Evolutionary conservation across 2,888 invertebrate species (phyloP).

Genomic region (Nemapogon koenigi): DNA sequence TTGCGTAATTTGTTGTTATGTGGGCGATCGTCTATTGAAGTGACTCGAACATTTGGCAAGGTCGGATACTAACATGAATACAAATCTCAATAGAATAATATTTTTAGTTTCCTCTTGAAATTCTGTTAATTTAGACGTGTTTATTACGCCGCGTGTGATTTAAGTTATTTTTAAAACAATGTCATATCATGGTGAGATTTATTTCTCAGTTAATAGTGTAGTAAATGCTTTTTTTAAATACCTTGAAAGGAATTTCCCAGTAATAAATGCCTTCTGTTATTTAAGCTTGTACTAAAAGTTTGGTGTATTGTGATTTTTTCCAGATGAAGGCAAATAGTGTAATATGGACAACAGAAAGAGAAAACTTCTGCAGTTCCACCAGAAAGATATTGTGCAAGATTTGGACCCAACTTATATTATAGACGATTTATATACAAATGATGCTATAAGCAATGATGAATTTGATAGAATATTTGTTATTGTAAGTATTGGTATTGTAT

Average conservation of each 20-base stretch:
- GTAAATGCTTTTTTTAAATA: too few species aligned
- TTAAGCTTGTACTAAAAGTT: too few species aligned
- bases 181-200: neutral
- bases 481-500: slow-evolving; percentile 3
- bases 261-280: too few species aligned
- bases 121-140: slow-evolving; percentile 18
- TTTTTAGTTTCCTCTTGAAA: slow-evolving; percentile 3
- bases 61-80: slow-evolving; percentile 28
- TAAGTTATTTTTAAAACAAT: neutral
- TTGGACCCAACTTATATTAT: slow-evolving; percentile 51
- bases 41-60: slow-evolving; percentile 25
- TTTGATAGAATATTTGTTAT: slow-evolving; percentile 29
- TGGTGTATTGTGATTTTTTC: slow-evolving; percentile 16
- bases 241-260: too few species aligned
- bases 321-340: slow-evolving; percentile 34
- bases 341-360: slow-evolving; percentile 47
- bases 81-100: slow-evolving; percentile 16
- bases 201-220: neutral
- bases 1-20: slow-evolving; percentile 34
- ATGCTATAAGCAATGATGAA: slow-evolving; percentile 39
- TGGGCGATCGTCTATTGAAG: slow-evolving; percentile 28
- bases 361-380: slow-evolving; percentile 39
- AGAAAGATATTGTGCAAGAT: slow-evolving; percentile 49
- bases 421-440: slow-evolving; percentile 46
- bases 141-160: neutral